Evolutionary conservation across 1,140 invertebrate species (phyloP), one percentile per base, ranked within the genome.

Genomic region (Magallana ariakensis): DNA sequence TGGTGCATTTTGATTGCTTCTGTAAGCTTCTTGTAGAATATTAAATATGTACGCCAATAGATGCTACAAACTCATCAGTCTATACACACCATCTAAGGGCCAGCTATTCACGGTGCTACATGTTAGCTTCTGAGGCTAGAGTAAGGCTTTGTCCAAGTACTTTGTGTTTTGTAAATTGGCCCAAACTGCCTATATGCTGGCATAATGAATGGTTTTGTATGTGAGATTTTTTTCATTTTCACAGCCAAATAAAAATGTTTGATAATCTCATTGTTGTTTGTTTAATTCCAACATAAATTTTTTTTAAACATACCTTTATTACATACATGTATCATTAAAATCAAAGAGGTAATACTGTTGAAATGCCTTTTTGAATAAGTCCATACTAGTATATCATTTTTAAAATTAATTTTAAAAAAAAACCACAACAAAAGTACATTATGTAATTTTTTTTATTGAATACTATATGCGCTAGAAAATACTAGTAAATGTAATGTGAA

Each of bases 231-330:
- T 46, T 22, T 75, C 66, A 75, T 75, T 75, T 75, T 75, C 66
- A 75, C 66, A 75, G 66, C 66, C 66, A 75, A 75, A 75, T 75
- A 75, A 75, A 70, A 75, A 26, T 75, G 66, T 75, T 75, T 75
- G 66, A 75, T 75, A 75, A 75, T 75, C 66, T 75, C 66, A 75
- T 75, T 75, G 19, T 13, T 26, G 1, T 62, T 75, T 13, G 33
- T 46, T 46, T 46, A 46, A 46, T 46, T 5, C 33, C 33, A 46
- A 5, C 5, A 2, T 46, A 5, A 46, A 46, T n/a, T n/a, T n/a
- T n/a, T n/a, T n/a, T n/a, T n/a, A n/a, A n/a, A n/a, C n/a, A n/a
- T n/a, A n/a, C n/a, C n/a, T n/a, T n/a, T n/a, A n/a, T n/a, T n/a
- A n/a, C n/a, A n/a, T n/a, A n/a, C n/a, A n/a, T n/a, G n/a, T 46